Conservation (phyloP, 2,113 vertebrate species). For the Elachura formosa region DNA sequence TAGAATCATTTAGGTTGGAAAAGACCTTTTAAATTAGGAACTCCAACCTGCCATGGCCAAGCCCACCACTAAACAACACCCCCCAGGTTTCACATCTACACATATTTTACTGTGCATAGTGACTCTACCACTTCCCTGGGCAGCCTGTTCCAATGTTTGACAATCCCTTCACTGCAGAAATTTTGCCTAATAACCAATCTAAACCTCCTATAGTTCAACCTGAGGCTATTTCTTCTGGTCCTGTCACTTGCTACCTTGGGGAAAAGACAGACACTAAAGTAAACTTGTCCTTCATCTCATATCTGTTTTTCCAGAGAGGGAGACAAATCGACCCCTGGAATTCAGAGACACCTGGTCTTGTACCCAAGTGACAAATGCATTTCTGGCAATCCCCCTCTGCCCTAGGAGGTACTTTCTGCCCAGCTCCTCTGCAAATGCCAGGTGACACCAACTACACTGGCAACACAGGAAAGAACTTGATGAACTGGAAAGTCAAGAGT, state of each 20-base stretch:
- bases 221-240: background rate
- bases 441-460: background rate
- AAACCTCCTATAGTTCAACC: background rate
- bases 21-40: background rate
- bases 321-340: background rate
- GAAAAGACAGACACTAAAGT: background rate
- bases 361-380: background rate
- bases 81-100: background rate
- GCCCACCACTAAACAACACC: background rate
- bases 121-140: background rate
- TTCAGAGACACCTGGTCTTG: background rate
- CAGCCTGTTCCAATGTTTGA: background rate
- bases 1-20: background rate
- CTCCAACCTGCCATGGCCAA: background rate
- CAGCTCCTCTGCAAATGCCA: background rate
- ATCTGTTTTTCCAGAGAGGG: background rate
- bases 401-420: background rate
- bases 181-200: background rate
- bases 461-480: background rate
- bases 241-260: background rate
- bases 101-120: background rate
- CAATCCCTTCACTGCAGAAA: background rate
- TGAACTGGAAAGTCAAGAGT: slow-evolving; percentile 10
- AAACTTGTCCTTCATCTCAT: background rate
- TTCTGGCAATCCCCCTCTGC: background rate